phyloP scores from a whole-genome alignment of 2,888 invertebrate genomes.

The Eupeodes luniger region DNA sequence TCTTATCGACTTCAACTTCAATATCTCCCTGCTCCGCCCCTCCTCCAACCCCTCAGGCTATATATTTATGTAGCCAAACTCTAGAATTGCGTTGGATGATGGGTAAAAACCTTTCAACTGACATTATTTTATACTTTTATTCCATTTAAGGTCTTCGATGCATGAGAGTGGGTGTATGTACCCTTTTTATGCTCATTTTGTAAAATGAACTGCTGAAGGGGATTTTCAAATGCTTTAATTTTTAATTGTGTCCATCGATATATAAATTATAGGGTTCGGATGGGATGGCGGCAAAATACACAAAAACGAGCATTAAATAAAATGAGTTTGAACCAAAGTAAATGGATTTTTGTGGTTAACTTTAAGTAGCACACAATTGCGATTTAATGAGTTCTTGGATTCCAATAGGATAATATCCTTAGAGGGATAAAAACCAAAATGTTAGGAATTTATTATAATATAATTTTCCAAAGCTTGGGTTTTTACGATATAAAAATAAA shows the following conservation, averaged over 20 bases:
- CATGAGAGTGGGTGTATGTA: not conserved
- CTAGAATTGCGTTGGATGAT: too few relatives aligned
- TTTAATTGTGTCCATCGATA: constrained; percentile 6
- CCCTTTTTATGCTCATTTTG: not conserved
- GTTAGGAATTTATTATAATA: not conserved
- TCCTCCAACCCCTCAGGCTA: too few relatives aligned
- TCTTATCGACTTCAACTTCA: not conserved
- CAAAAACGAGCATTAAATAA: not conserved
- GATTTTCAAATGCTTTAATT: not conserved
- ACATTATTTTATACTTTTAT: constrained; percentile 2
- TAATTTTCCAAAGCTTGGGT: too few relatives aligned
- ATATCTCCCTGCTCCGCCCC: not conserved
- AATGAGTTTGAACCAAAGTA: not conserved
- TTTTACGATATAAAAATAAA: too few relatives aligned
- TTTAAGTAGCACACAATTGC: not conserved
- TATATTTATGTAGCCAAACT: too few relatives aligned
- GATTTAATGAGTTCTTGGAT: not conserved
- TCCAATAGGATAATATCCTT: not conserved
- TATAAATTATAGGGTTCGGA: not conserved
- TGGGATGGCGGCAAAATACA: not conserved
- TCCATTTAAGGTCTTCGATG: not conserved
- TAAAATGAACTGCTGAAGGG: not conserved
- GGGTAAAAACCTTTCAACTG: not conserved
- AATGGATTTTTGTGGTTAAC: not conserved
- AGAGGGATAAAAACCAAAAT: too few relatives aligned